These are phyloP conservation scores for Hirudinaria manillensis DNA, from an alignment of 2,888 invertebrate species.

Conservation along the genomic window DNA sequence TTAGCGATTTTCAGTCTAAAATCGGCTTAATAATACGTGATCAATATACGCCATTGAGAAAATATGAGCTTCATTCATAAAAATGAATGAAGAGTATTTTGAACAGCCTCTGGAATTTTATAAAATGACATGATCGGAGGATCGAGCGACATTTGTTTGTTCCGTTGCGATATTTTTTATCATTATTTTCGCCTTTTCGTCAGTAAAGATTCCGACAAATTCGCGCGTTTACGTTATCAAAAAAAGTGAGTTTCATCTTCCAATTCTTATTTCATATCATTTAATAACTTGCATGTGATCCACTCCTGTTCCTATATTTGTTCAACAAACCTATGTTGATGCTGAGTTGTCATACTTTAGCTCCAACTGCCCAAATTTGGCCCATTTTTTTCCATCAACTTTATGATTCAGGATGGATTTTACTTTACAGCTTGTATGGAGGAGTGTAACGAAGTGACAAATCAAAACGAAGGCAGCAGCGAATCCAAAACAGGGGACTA, in stretches of 20 bases:
- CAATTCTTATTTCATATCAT: not conserved
- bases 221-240: slow-evolving; percentile 4
- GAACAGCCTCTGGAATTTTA: slow-evolving; percentile 2
- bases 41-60: slow-evolving; percentile 22
- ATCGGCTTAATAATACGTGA: too few relatives aligned
- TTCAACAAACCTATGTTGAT: too few relatives aligned
- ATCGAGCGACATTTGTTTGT: not conserved
- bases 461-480: slow-evolving; percentile 18
- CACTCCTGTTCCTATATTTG: too few relatives aligned
- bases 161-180: not conserved
- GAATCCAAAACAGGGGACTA: not conserved
- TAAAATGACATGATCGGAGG: slow-evolving; percentile 11
- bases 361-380: too few relatives aligned
- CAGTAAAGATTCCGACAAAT: not conserved
- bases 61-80: slow-evolving; percentile 29
- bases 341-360: too few relatives aligned
- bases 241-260: not conserved
- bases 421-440: not conserved
- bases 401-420: not conserved
- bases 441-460: slow-evolving; percentile 2
- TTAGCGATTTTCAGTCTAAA: too few relatives aligned
- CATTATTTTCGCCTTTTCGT: slow-evolving; percentile 1
- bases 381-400: not conserved
- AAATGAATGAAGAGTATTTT: slow-evolving; percentile 22
- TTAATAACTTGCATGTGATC: not conserved